Conservation (phyloP, 2,888 invertebrate species). For the Sussaba pulchella region DNA sequence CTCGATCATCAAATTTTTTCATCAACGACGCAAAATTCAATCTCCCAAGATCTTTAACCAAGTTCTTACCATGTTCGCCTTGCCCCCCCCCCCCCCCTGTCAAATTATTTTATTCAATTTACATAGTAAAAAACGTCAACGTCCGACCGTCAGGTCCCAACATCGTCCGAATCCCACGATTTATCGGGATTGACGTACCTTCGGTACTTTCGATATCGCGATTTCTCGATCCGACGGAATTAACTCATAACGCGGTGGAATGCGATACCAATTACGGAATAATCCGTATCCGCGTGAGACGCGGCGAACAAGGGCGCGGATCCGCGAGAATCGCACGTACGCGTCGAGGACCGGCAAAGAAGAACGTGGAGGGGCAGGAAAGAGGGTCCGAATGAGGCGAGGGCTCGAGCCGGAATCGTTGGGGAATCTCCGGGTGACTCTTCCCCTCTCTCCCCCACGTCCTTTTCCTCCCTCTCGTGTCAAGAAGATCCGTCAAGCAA, state of each 20-base stretch:
- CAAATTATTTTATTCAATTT: background rate
- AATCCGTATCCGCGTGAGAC: constrained; percentile 52
- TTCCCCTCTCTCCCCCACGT: too few species aligned
- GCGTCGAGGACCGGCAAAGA: constrained; percentile 23
- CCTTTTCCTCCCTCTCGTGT: too few species aligned
- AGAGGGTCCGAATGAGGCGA: constrained; percentile 32
- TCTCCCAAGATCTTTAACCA: too few species aligned
- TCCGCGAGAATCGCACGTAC: constrained; percentile 57
- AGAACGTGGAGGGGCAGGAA: constrained; percentile 17
- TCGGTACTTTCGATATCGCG: too few species aligned
- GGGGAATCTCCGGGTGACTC: too few species aligned
- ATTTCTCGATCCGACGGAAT: constrained; percentile 71
- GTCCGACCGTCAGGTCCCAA: too few species aligned
- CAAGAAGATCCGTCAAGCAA: constrained; percentile 60
- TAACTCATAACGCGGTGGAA: constrained; percentile 82
- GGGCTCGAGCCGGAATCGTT: constrained; percentile 51
- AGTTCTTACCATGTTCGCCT: too few species aligned
- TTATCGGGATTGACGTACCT: background rate
- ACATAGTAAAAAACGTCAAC: too few species aligned
- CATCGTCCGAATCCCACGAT: constrained; percentile 19
- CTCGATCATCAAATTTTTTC: too few species aligned
- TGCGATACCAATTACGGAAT: constrained; percentile 81
- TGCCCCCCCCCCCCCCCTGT: too few species aligned
- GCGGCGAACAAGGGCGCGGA: constrained; percentile 40
- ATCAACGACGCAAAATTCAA: too few species aligned